Evolutionary conservation across 2,113 vertebrate species (phyloP).

Genomic region (Nothobranchius kuhntae): DNA sequence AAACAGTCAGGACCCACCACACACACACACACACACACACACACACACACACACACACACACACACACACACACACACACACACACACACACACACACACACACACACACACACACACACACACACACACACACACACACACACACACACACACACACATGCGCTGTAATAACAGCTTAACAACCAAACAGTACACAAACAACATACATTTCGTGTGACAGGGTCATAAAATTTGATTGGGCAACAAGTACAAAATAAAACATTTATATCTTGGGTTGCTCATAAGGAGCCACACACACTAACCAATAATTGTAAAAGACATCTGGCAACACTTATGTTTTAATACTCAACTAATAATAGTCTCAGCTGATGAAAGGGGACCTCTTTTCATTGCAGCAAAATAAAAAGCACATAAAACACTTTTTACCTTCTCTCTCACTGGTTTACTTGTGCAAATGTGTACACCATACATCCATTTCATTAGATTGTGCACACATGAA

Average conservation of each 20-base stretch:
- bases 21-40: constrained; percentile 2
- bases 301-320: background rate
- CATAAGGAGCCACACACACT: background rate
- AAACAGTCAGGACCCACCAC: constrained; percentile 17
- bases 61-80: no score
- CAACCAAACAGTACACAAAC: background rate
- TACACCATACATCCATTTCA: no score
- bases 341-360: background rate
- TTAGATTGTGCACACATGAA: no score
- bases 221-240: background rate
- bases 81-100: no score
- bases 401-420: no score
- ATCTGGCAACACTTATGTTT: background rate
- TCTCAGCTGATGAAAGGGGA: constrained; percentile 1
- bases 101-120: no score
- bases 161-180: background rate
- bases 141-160: no score
- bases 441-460: no score
- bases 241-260: background rate
- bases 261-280: background rate
- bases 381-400: background rate
- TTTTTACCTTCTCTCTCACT: no score
- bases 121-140: no score
- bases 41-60: background rate
- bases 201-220: no score